Percentiles rank a stretch among this genome's conserved stretches.
Conservation (phyloP, 1,140 invertebrate species). For the Listronotus bonariensis region DNA sequence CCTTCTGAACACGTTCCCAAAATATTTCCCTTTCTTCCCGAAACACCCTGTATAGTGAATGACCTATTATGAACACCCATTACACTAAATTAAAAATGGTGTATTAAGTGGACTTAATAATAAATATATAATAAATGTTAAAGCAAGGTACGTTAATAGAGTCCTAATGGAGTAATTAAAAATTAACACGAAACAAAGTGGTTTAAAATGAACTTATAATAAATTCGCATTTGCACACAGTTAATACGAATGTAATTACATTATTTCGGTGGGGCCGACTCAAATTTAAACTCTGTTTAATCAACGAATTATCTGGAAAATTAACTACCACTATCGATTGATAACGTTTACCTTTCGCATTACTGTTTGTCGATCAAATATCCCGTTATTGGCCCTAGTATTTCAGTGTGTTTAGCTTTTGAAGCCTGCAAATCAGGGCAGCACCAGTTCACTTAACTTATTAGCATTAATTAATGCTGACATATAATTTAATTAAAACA, state of each 20-base stretch:
- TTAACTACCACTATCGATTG: conserved; percentile 48
- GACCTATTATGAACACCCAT: not conserved
- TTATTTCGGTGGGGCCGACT: conserved; percentile 22
- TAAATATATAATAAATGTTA: conserved; percentile 8
- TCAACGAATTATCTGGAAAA: conserved; percentile 48
- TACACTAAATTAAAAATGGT: not conserved
- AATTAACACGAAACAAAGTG: conserved; percentile 10
- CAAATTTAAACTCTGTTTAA: conserved; percentile 44
- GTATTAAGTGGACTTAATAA: not conserved
- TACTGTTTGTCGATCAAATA: conserved; percentile 47
- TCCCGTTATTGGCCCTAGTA: conserved; percentile 36
- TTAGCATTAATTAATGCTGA: conserved; percentile 39
- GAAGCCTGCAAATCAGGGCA: conserved; percentile 32
- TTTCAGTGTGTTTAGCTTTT: conserved; percentile 42
- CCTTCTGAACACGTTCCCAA: no score
- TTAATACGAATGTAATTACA: conserved; percentile 19
- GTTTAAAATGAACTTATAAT: conserved; percentile 22
- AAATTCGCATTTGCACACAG: conserved; percentile 20
- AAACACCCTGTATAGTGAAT: no score
- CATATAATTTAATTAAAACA: conserved; percentile 33
- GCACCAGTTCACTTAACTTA: conserved; percentile 35
- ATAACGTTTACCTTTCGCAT: conserved; percentile 48
- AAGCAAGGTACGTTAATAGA: conserved; percentile 1
- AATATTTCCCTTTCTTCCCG: no score
- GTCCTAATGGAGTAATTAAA: conserved; percentile 12